phyloP scores from a whole-genome alignment of 2,888 invertebrate genomes.

The Empis stercorea region DNA sequence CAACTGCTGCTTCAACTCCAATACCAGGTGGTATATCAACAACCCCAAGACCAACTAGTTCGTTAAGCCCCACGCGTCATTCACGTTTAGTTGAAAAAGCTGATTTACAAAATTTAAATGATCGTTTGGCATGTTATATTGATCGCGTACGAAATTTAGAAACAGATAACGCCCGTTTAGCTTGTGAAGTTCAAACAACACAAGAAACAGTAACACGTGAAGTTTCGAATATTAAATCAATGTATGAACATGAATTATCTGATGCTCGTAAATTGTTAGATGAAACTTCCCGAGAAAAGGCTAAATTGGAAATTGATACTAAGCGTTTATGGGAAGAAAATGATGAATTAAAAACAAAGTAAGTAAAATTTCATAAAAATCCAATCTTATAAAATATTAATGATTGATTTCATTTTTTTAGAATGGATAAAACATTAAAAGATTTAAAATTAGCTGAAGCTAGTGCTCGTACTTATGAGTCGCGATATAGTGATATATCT shows the following conservation, averaged over 20 bases:
- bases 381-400: too few species aligned
- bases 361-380: slow-evolving; percentile 7
- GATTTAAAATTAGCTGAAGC: slow-evolving; percentile 32
- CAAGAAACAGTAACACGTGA: slow-evolving; percentile 82
- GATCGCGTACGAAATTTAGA: slow-evolving; percentile 88
- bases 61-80: slow-evolving; percentile 76
- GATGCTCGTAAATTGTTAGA: slow-evolving; percentile 86
- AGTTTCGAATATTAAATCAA: slow-evolving; percentile 74
- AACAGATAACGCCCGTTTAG: slow-evolving; percentile 75
- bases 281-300: slow-evolving; percentile 85
- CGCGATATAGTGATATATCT: slow-evolving; percentile 51
- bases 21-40: background rate
- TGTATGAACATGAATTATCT: slow-evolving; percentile 85
- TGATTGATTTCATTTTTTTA: slow-evolving; percentile 15
- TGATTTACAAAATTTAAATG: slow-evolving; percentile 86
- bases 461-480: slow-evolving; percentile 45
- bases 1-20: background rate
- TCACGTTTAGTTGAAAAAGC: slow-evolving; percentile 89
- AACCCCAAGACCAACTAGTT: slow-evolving; percentile 37
- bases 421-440: slow-evolving; percentile 34
- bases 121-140: slow-evolving; percentile 91
- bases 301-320: slow-evolving; percentile 84
- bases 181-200: slow-evolving; percentile 65
- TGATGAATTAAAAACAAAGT: slow-evolving; percentile 67
- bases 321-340: slow-evolving; percentile 78